Percentiles rank a stretch among this genome's conserved stretches.
phyloP scores from a whole-genome alignment of 2,888 invertebrate genomes.

The Vannuccia rotundouncinata region DNA sequence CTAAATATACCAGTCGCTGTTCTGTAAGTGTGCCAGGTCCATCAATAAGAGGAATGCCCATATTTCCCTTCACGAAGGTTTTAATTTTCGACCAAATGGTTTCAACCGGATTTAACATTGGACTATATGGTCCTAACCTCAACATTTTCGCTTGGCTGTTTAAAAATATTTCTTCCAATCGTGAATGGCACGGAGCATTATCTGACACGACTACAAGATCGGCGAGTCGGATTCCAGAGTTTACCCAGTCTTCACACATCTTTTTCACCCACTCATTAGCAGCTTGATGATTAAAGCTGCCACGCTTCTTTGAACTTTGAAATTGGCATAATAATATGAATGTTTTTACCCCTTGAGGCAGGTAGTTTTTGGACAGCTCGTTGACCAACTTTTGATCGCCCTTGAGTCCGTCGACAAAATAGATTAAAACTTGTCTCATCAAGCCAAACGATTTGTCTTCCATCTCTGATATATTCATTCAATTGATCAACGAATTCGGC shows the following conservation, averaged over 20 bases:
- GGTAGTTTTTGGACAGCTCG: background rate
- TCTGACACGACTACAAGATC: background rate
- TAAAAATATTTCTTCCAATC: background rate
- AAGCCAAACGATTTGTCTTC: background rate
- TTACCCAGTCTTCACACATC: background rate
- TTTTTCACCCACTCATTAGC: background rate
- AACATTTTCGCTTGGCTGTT: background rate
- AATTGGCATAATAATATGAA: background rate
- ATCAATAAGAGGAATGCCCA: too few species aligned
- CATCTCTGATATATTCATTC: too few species aligned
- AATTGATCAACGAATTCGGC: too few species aligned
- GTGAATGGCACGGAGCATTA: background rate
- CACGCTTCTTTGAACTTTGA: background rate
- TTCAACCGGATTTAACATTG: background rate
- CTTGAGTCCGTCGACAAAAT: background rate
- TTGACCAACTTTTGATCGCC: background rate
- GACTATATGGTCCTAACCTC: background rate
- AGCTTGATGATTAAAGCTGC: background rate
- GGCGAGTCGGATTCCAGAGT: background rate
- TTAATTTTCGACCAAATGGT: background rate
- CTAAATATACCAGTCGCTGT: too few species aligned
- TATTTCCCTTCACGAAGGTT: too few species aligned
- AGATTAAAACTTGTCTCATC: background rate
- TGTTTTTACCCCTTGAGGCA: background rate
- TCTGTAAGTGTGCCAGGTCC: too few species aligned